phyloP scores from a whole-genome alignment of 2,113 vertebrate genomes.

The Pipra filicauda region DNA sequence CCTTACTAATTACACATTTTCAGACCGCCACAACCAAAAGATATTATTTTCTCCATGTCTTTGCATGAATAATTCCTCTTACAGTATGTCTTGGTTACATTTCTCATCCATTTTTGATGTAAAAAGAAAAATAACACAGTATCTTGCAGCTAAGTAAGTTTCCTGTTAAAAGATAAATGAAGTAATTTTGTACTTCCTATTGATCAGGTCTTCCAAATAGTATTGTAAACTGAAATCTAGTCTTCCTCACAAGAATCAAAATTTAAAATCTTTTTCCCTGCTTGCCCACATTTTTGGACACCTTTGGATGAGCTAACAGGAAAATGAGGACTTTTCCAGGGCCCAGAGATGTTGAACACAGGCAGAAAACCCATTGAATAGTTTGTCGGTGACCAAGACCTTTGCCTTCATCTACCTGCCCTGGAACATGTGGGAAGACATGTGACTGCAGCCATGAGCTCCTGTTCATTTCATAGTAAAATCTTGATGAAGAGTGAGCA shows the following conservation, averaged over 20 bases:
- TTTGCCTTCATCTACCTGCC: not conserved
- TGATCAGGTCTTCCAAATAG: not conserved
- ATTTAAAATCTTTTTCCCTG: not conserved
- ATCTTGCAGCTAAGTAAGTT: not conserved
- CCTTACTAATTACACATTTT: no score
- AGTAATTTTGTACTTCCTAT: not conserved
- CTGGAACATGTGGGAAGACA: not conserved
- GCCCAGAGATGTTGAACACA: not conserved
- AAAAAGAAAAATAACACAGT: not conserved
- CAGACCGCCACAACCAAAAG: not conserved
- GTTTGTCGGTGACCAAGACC: not conserved
- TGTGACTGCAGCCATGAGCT: not conserved
- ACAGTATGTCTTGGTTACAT: not conserved
- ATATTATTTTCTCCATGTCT: not conserved
- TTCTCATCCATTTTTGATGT: not conserved
- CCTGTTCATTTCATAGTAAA: not conserved
- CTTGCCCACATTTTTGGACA: not conserved
- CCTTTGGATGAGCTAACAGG: not conserved
- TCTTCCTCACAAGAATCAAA: not conserved
- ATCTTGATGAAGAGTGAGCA: not conserved
- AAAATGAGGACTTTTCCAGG: not conserved
- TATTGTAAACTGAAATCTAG: not conserved
- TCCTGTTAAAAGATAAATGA: constrained; percentile 1
- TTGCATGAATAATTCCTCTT: not conserved
- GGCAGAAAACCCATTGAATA: not conserved